A percentile compares a stretch with the other conserved stretches of the same genome.
Conservation (phyloP, 2,888 invertebrate genomes). For the Cosmorhoe ocellata region DNA sequence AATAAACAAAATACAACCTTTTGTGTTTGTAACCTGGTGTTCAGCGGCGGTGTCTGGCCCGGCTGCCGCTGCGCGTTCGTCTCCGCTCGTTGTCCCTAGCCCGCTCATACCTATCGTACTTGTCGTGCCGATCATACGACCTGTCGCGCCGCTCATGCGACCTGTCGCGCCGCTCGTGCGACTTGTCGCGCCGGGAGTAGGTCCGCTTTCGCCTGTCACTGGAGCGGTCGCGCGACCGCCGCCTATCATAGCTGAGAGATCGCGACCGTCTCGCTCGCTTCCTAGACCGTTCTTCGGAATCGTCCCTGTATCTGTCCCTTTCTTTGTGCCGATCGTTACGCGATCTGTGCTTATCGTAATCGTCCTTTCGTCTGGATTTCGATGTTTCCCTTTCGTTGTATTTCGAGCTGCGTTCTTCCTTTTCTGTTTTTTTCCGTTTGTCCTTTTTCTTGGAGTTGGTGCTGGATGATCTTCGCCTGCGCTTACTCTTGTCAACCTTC, state of each 20-base stretch:
- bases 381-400: conserved; percentile 56
- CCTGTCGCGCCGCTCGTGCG: conserved; percentile 26
- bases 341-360: conserved; percentile 59
- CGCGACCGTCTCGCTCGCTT: conserved; percentile 65
- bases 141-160: conserved; percentile 26
- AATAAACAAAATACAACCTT: conserved; percentile 67
- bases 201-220: conserved; percentile 39
- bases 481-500: conserved; percentile 61
- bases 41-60: conserved; percentile 71
- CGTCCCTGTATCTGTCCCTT: conserved; percentile 64
- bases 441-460: conserved; percentile 60
- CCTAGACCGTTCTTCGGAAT: conserved; percentile 62
- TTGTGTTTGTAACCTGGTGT: conserved; percentile 62
- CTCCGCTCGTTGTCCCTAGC: conserved; percentile 69
- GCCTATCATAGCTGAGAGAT: conserved; percentile 62
- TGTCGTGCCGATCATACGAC: conserved; percentile 42
- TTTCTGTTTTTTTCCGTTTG: conserved; percentile 58
- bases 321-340: conserved; percentile 48
- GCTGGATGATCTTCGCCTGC: conserved; percentile 62
- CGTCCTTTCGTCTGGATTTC: conserved; percentile 56
- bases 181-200: conserved; percentile 40
- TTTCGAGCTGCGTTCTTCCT: conserved; percentile 54
- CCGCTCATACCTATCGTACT: conserved; percentile 75
- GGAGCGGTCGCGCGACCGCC: conserved; percentile 42
- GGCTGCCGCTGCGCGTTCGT: conserved; percentile 64